A percentile compares a stretch with the other conserved stretches of the same genome.
Evolutionary conservation across 2,797 vertebrate species (phyloP).

Genomic region (Phalanger gymnotis): DNA sequence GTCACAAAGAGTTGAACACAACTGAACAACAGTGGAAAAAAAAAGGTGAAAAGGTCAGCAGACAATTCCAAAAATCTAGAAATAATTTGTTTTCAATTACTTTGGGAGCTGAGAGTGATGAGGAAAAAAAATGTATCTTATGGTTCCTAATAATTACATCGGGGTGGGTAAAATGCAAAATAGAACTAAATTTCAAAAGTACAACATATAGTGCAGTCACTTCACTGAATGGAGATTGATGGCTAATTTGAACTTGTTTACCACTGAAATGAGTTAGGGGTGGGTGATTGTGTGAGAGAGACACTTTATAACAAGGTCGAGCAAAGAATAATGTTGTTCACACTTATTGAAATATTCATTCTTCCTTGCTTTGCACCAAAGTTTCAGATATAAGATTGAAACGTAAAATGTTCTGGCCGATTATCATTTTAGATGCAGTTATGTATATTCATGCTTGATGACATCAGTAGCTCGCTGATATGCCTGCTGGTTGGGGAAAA

Average conservation of each 20-base stretch:
- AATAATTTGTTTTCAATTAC: not conserved
- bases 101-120: not conserved
- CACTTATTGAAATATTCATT: not conserved
- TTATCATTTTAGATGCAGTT: not conserved
- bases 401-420: not conserved
- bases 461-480: not conserved
- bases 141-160: not conserved
- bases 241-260: not conserved
- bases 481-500: not conserved
- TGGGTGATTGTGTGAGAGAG: not conserved
- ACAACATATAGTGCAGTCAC: not conserved
- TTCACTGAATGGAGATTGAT: not conserved
- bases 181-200: not conserved
- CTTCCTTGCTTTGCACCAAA: not conserved
- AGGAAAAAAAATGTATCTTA: not conserved
- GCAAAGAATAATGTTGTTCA: not conserved
- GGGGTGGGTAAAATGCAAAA: not conserved
- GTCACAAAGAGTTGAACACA: too few species aligned
- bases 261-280: not conserved
- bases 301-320: not conserved
- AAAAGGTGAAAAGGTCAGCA: not conserved
- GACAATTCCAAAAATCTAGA: not conserved
- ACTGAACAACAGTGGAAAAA: too few species aligned
- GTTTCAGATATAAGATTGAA: not conserved
- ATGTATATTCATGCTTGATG: not conserved